Conservation (phyloP, 2,797 vertebrate species). For the Ctenosaura bakeri region DNA sequence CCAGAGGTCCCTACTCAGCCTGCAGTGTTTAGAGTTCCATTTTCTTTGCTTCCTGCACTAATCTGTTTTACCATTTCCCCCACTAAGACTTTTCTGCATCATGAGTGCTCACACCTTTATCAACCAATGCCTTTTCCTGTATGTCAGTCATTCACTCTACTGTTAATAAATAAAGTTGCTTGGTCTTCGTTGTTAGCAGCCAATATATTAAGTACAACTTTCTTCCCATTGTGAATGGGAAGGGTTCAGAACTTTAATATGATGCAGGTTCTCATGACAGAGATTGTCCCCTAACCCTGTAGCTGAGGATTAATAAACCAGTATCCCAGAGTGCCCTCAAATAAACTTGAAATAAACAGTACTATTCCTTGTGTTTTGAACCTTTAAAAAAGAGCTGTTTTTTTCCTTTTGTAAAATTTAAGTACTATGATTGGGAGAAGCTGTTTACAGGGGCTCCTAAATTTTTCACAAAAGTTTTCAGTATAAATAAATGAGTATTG, state of each 20-base stretch:
- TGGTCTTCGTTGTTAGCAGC: not conserved
- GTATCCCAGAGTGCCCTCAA: not conserved
- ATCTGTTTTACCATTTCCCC: not conserved
- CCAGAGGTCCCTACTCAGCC: too few relatives aligned
- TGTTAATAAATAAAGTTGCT: not conserved
- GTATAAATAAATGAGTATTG: not conserved
- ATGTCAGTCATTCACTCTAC: too few relatives aligned
- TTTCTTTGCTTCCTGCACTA: not conserved
- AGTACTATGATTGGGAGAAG: not conserved
- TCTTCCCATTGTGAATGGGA: not conserved
- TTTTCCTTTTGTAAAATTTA: not conserved
- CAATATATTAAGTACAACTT: not conserved
- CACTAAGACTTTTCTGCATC: not conserved
- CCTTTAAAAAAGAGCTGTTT: not conserved
- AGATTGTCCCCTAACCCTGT: not conserved
- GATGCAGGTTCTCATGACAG: not conserved
- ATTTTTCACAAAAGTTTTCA: not conserved
- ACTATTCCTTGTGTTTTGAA: not conserved
- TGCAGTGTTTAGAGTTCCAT: not conserved
- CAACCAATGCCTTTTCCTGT: not conserved
- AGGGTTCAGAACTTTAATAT: not conserved
- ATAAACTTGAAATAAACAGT: not conserved
- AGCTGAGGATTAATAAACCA: not conserved
- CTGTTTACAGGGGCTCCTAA: not conserved
- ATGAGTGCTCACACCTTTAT: not conserved